These are phyloP conservation scores for Lagria hirta DNA, from an alignment of 2,888 invertebrate genomes.

Conservation along the genomic window DNA sequence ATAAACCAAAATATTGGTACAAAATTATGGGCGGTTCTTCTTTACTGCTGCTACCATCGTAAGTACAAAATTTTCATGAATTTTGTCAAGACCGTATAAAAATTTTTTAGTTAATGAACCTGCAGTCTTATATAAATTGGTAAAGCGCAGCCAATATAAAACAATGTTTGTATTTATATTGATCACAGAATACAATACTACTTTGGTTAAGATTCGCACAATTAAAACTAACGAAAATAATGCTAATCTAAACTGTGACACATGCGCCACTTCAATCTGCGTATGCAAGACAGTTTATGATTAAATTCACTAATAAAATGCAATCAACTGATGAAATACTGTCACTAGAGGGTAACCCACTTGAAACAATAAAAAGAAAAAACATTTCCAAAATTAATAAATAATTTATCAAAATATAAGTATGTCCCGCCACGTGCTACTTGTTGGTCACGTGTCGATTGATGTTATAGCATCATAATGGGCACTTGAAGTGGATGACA, in stretches of 20 bases:
- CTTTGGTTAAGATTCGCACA: conserved; percentile 27
- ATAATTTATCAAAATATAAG: conserved; percentile 7
- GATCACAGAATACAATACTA: conserved; percentile 14
- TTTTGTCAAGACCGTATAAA: conserved; percentile 10
- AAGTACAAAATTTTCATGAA: conserved; percentile 24
- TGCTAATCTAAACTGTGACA: background rate
- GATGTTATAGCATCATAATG: conserved; percentile 51
- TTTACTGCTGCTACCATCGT: conserved; percentile 5
- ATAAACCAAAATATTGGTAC: no score
- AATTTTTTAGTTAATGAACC: conserved; percentile 5
- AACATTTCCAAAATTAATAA: no score
- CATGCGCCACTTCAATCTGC: conserved; percentile 6
- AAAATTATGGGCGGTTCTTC: no score
- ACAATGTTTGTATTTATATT: no score
- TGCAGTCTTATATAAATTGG: conserved; percentile 17
- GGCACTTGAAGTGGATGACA: conserved; percentile 49
- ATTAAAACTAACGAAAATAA: conserved; percentile 5
- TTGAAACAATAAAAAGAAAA: conserved; percentile 4
- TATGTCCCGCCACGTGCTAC: no score
- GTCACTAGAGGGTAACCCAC: no score
- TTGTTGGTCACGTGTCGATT: conserved; percentile 24
- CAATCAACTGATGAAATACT: no score
- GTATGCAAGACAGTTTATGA: background rate
- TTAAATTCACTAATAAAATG: no score
- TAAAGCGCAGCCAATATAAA: no score